phyloP scores from a whole-genome alignment of 2,113 vertebrate genomes.

The Sula dactylatra region DNA sequence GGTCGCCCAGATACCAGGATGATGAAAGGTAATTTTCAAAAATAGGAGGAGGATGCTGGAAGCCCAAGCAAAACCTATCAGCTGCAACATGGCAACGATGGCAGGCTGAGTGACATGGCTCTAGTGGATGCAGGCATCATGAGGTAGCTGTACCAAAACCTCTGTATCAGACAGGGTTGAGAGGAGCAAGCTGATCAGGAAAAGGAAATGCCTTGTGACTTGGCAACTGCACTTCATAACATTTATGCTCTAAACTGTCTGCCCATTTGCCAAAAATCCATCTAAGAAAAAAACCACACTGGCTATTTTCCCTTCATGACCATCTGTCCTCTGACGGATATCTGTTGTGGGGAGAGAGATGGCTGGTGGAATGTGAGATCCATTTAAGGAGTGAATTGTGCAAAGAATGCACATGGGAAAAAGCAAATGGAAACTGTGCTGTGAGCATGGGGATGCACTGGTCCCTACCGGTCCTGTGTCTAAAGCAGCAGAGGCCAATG shows the following conservation, averaged over 20 bases:
- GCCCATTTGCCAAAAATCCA: slow-evolving; percentile 30
- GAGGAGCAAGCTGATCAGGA: slow-evolving; percentile 7
- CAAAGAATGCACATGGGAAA: neutral
- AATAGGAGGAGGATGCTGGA: neutral
- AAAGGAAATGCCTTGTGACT: slow-evolving; percentile 34
- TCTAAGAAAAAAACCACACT: neutral
- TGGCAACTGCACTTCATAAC: slow-evolving; percentile 6
- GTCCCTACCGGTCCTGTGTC: neutral
- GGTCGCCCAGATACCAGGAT: neutral
- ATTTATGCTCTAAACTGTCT: slow-evolving; percentile 8
- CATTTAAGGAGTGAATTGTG: slow-evolving; percentile 16
- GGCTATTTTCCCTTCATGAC: neutral
- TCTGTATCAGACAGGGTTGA: neutral
- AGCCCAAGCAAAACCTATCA: neutral
- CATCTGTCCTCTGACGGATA: neutral
- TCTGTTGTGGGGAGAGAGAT: neutral
- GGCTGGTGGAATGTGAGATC: neutral
- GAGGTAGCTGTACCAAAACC: neutral
- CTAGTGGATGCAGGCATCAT: neutral
- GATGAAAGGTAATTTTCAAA: neutral
- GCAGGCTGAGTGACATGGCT: neutral
- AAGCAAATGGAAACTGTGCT: neutral
- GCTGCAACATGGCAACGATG: neutral
- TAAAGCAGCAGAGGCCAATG: neutral
- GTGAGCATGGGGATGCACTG: neutral